These are phyloP conservation scores for Creontiades dilutus DNA, from an alignment of 2,888 invertebrate genomes.

Conservation along the genomic window DNA sequence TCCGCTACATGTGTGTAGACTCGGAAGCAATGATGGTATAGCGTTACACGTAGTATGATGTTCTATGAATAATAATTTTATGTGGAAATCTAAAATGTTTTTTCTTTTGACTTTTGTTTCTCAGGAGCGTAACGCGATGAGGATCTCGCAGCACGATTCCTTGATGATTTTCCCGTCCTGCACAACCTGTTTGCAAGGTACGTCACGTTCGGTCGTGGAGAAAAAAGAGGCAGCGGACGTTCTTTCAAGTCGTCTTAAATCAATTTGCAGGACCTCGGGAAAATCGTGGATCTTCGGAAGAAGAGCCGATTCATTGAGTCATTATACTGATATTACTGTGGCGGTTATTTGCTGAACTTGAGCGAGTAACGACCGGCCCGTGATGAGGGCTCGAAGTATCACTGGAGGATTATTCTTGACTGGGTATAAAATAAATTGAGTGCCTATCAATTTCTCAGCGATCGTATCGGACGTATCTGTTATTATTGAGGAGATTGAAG, in stretches of 20 bases:
- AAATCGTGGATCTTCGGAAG: conserved; percentile 13
- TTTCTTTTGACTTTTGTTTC: background rate
- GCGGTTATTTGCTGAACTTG: background rate
- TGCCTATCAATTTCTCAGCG: no score
- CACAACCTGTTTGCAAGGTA: background rate
- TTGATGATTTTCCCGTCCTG: background rate
- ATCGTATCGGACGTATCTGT: no score
- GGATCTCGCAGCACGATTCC: background rate
- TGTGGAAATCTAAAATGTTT: no score
- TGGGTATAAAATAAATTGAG: no score
- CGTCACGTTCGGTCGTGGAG: conserved; percentile 24
- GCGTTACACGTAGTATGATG: no score
- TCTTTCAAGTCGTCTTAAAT: background rate
- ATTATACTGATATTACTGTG: background rate
- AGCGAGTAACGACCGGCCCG: background rate
- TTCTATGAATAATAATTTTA: no score
- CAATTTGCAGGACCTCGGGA: background rate
- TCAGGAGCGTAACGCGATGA: background rate
- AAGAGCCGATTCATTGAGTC: background rate
- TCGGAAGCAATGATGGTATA: no score
- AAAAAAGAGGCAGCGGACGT: background rate
- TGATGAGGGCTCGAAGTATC: no score
- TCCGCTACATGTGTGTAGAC: no score
- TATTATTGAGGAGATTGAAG: no score
- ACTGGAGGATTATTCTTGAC: no score